A percentile compares a stretch with the other conserved stretches of the same genome.
Conservation (phyloP, 2,113 vertebrate species). For the Etheostoma spectabile region DNA sequence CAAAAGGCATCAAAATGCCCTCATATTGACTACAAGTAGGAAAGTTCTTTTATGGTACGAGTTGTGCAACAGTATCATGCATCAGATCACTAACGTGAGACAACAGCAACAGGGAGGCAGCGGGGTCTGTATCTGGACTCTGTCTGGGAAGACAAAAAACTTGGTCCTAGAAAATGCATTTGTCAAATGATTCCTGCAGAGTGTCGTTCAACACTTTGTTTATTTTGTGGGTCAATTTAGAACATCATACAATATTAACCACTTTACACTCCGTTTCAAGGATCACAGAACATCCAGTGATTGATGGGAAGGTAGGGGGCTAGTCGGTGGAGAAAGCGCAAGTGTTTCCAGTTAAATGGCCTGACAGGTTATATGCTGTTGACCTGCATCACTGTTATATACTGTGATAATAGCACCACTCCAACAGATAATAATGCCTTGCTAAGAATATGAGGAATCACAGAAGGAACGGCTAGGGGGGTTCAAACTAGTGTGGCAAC, state of each 20-base stretch:
- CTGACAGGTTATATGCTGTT: constrained; percentile 48
- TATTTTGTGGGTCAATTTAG: constrained; percentile 55
- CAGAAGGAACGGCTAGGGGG: constrained; percentile 7
- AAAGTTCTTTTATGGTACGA: constrained; percentile 52
- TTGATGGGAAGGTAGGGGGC: constrained; percentile 13
- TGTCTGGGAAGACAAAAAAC: constrained; percentile 42
- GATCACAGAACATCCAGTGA: constrained; percentile 64
- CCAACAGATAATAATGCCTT: constrained; percentile 73
- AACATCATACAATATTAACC: constrained; percentile 67
- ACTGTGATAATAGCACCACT: constrained; percentile 75
- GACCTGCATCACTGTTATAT: constrained; percentile 61
- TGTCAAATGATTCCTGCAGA: constrained; percentile 73
- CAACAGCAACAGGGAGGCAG: constrained; percentile 55
- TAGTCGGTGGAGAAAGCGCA: constrained; percentile 27
- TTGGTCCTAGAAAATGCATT: constrained; percentile 76
- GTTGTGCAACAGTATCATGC: constrained; percentile 84
- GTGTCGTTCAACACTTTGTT: constrained; percentile 67
- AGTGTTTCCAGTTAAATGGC: constrained; percentile 50
- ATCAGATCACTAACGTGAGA: constrained; percentile 78
- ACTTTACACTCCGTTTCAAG: constrained; percentile 54
- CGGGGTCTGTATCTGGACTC: constrained; percentile 46
- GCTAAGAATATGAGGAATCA: constrained; percentile 65
- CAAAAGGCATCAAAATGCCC: no score
- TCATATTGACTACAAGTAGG: constrained; percentile 56
- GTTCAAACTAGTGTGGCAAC: constrained; percentile 31